These are phyloP conservation scores for Propsilocerus akamusi DNA, from an alignment of 1,140 invertebrate genomes.

Conservation along the genomic window DNA sequence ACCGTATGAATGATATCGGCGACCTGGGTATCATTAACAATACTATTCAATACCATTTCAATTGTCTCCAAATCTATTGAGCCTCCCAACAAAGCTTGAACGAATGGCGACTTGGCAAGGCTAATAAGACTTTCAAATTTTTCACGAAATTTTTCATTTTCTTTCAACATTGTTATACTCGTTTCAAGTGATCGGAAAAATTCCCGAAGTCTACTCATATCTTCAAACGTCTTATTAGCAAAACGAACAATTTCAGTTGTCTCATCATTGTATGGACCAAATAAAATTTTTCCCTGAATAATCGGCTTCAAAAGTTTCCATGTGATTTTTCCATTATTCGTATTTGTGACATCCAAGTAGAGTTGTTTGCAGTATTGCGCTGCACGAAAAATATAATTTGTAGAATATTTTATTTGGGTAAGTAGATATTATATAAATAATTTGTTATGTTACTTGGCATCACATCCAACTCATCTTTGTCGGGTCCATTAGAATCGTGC, in stretches of 20 bases:
- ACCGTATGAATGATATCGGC: slow-evolving; percentile 18
- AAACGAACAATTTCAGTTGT: slow-evolving; percentile 31
- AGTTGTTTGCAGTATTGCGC: slow-evolving; percentile 39
- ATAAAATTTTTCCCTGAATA: slow-evolving; percentile 40
- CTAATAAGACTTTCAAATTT: slow-evolving; percentile 17
- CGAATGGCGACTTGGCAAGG: slow-evolving; percentile 19
- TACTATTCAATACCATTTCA: slow-evolving; percentile 12
- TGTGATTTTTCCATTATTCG: slow-evolving; percentile 40
- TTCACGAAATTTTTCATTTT: slow-evolving; percentile 14
- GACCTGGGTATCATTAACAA: slow-evolving; percentile 16
- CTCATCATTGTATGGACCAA: slow-evolving; percentile 28
- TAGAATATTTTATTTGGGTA: neutral
- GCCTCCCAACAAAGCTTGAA: slow-evolving; percentile 16
- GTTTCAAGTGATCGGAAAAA: slow-evolving; percentile 6
- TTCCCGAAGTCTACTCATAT: slow-evolving; percentile 28
- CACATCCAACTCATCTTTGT: slow-evolving; percentile 27
- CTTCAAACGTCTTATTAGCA: slow-evolving; percentile 35
- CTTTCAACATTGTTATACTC: slow-evolving; percentile 14
- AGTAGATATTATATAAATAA: slow-evolving; percentile 4
- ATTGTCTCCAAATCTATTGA: slow-evolving; percentile 17
- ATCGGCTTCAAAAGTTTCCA: slow-evolving; percentile 46
- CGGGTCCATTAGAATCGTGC: slow-evolving; percentile 27
- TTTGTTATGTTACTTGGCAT: slow-evolving; percentile 33
- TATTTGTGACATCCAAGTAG: slow-evolving; percentile 33
- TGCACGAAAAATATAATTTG: slow-evolving; percentile 12